These are phyloP conservation scores for Teleiodes luculella DNA, from an alignment of 2,888 invertebrate species.

Conservation along the genomic window DNA sequence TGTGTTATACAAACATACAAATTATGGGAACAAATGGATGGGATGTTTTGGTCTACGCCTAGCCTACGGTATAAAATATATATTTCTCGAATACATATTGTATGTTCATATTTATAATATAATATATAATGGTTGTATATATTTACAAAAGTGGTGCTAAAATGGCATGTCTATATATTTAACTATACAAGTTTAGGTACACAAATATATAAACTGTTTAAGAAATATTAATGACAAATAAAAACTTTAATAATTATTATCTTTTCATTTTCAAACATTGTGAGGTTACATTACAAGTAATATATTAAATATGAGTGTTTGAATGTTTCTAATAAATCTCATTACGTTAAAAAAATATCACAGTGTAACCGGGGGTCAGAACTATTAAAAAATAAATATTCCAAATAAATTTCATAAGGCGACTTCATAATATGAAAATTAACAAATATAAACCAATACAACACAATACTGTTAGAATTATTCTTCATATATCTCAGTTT, in stretches of 20 bases:
- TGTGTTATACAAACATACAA: constrained; percentile 28
- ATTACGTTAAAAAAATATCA: no score
- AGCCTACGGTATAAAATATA: constrained; percentile 57
- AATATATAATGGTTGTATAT: background rate
- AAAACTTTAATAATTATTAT: background rate
- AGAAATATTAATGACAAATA: constrained; percentile 27
- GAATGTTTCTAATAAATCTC: no score
- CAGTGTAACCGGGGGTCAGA: no score
- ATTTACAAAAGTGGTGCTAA: constrained; percentile 7
- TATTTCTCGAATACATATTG: constrained; percentile 29
- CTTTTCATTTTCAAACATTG: background rate
- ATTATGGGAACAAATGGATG: constrained; percentile 37
- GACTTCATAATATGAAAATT: no score
- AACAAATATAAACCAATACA: no score
- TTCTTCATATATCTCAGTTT: background rate
- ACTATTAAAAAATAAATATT: no score
- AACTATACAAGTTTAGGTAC: constrained; percentile 28
- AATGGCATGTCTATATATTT: constrained; percentile 1
- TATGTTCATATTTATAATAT: constrained; percentile 23
- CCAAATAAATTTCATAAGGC: background rate
- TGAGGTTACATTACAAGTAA: no score
- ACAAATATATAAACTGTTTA: constrained; percentile 34
- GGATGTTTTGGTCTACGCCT: constrained; percentile 60
- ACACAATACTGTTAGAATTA: no score
- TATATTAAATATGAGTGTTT: no score